Conservation (phyloP, 2,797 vertebrate genomes). For the Euphonia xanthogaster region DNA sequence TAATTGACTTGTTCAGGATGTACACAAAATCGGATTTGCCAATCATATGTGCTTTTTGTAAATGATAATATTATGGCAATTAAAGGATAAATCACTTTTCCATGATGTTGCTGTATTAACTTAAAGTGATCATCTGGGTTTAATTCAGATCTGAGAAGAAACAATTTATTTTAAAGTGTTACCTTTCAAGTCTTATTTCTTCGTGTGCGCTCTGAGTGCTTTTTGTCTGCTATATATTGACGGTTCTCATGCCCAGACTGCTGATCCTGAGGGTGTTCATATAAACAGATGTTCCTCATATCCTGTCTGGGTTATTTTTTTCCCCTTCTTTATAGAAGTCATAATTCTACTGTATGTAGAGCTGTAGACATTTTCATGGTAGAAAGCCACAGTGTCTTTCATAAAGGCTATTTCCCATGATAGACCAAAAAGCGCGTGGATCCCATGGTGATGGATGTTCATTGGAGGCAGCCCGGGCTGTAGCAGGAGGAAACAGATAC, state of each 20-base stretch:
- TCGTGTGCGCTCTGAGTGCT: not conserved
- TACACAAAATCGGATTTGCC: conserved; percentile 62
- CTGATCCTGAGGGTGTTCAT: conserved; percentile 41
- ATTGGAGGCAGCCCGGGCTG: not conserved
- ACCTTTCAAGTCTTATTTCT: conserved; percentile 53
- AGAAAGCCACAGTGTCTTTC: conserved; percentile 49
- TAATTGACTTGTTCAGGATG: conserved; percentile 66
- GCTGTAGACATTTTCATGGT: conserved; percentile 46
- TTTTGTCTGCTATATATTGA: not conserved
- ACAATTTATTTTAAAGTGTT: conserved; percentile 44
- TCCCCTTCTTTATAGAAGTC: conserved; percentile 40
- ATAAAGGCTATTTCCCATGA: conserved; percentile 34
- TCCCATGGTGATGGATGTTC: not conserved
- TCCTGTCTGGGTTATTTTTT: conserved; percentile 24
- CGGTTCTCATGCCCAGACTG: conserved; percentile 15
- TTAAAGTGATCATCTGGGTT: conserved; percentile 64
- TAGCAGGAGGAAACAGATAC: not conserved
- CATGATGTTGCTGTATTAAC: conserved; percentile 39
- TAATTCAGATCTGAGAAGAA: conserved; percentile 64
- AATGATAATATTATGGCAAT: conserved; percentile 65
- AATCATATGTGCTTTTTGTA: conserved; percentile 59
- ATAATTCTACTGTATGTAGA: conserved; percentile 59
- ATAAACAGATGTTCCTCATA: conserved; percentile 49
- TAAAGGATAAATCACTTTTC: conserved; percentile 69
- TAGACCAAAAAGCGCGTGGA: not conserved